Conservation (phyloP, 1,140 invertebrate species). For the Oedothorax gibbosus region DNA sequence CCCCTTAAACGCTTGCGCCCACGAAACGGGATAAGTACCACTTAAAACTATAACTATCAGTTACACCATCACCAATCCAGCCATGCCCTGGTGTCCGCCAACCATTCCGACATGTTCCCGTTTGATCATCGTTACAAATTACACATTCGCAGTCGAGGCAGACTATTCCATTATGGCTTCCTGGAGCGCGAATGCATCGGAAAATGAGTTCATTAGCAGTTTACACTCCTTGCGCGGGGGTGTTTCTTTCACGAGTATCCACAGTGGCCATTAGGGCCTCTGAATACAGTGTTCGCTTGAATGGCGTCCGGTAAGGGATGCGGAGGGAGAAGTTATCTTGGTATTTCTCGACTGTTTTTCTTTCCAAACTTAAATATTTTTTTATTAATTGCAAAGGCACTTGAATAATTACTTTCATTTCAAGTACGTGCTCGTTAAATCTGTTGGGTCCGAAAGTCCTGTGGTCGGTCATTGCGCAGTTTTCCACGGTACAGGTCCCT, state of each 20-base stretch:
- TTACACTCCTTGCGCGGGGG: constrained; percentile 12
- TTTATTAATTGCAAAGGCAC: no score
- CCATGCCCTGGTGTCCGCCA: neutral
- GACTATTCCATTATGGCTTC: constrained; percentile 25
- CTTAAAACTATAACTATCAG: neutral
- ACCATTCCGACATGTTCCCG: neutral
- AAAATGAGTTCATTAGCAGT: constrained; percentile 43
- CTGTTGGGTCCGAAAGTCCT: no score
- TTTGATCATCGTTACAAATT: constrained; percentile 30
- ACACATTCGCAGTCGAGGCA: constrained; percentile 26
- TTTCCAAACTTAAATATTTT: no score
- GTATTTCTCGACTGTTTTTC: no score
- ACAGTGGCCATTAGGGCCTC: constrained; percentile 20
- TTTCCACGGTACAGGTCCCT: no score
- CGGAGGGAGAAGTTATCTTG: no score
- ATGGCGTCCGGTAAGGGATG: no score
- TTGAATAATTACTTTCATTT: no score
- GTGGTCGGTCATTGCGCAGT: no score
- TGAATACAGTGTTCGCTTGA: constrained; percentile 14
- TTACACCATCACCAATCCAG: neutral
- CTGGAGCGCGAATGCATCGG: constrained; percentile 16
- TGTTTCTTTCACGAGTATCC: constrained; percentile 23
- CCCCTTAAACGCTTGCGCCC: no score
- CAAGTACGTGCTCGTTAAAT: no score
- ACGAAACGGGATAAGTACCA: no score